Percentiles rank a stretch among this genome's conserved stretches.
These are phyloP conservation scores for Salvelinus namaycush DNA, from an alignment of 2,113 vertebrate genomes.

Conservation along the genomic window DNA sequence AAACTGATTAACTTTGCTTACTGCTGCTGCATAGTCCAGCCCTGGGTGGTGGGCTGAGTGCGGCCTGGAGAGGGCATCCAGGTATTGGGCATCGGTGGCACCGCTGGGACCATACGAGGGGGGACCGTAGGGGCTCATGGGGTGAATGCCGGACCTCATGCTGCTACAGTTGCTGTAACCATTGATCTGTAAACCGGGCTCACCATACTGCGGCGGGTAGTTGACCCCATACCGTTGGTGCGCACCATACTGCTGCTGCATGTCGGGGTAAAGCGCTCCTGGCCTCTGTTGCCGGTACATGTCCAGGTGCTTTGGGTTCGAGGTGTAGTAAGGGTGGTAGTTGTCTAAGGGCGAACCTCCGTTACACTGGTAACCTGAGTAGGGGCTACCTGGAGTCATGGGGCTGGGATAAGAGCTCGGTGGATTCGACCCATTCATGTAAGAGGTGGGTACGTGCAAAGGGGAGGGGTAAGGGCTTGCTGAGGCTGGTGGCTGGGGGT, in stretches of 20 bases:
- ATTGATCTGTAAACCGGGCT: conserved; percentile 82
- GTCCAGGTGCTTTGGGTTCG: conserved; percentile 84
- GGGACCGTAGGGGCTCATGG: conserved; percentile 69
- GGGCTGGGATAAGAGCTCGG: conserved; percentile 74
- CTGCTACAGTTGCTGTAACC: conserved; percentile 78
- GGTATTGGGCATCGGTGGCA: conserved; percentile 75
- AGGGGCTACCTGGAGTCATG: conserved; percentile 77
- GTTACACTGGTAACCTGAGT: conserved; percentile 86
- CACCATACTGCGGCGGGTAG: conserved; percentile 84
- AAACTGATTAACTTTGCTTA: conserved; percentile 79
- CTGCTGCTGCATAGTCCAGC: conserved; percentile 75
- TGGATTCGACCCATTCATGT: conserved; percentile 83
- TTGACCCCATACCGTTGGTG: conserved; percentile 80
- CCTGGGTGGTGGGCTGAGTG: conserved; percentile 67
- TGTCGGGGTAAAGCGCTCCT: conserved; percentile 77
- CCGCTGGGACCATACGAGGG: conserved; percentile 73
- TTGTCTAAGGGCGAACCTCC: conserved; percentile 82
- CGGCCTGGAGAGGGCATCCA: conserved; percentile 76
- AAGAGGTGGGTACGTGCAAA: conserved; percentile 78
- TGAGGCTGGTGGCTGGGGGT: conserved; percentile 74
- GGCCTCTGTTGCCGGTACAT: conserved; percentile 84
- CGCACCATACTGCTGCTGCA: conserved; percentile 80
- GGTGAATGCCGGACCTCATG: conserved; percentile 73
- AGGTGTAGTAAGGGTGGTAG: conserved; percentile 79
- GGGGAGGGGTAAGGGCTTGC: conserved; percentile 78